A percentile compares a stretch with the other conserved stretches of the same genome.
These are phyloP conservation scores for Heterotis niloticus DNA, from an alignment of 2,113 vertebrate genomes.

Conservation along the genomic window DNA sequence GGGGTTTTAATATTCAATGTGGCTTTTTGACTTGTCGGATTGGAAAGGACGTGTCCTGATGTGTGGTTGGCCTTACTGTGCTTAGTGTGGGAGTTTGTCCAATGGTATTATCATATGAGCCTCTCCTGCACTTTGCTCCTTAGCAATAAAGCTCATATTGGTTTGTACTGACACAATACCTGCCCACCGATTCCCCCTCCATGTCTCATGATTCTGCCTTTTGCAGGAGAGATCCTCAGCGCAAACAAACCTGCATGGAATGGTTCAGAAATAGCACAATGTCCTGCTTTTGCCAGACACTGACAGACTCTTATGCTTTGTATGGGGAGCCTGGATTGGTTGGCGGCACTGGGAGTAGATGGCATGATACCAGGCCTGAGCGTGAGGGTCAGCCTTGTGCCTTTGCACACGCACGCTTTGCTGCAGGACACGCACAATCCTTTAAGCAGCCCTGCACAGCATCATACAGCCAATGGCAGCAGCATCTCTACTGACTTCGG, in stretches of 20 bases:
- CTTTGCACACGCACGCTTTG: conserved; percentile 23
- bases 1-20: conserved; percentile 15
- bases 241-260: background rate
- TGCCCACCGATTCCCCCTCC: background rate
- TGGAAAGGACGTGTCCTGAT: conserved; percentile 10
- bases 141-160: conserved; percentile 22
- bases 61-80: background rate
- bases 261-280: conserved; percentile 16
- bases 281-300: background rate
- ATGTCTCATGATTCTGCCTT: conserved; percentile 2
- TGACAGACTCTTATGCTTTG: conserved; percentile 19
- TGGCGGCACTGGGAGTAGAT: conserved; percentile 29
- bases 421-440: conserved; percentile 1
- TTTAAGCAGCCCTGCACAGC: background rate
- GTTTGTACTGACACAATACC: background rate
- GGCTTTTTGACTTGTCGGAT: background rate
- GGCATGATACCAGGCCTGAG: conserved; percentile 36
- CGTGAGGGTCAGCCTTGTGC: conserved; percentile 33
- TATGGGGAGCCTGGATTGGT: conserved; percentile 35
- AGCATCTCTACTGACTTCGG: background rate
- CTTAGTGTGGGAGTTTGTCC: background rate
- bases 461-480: background rate
- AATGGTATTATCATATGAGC: conserved; percentile 4
- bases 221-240: background rate
- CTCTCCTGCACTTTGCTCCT: conserved; percentile 10